Evolutionary conservation across 2,797 vertebrate genomes (phyloP), one percentile per base, ranked within the genome.

Genomic region (Microchirus variegatus): DNA sequence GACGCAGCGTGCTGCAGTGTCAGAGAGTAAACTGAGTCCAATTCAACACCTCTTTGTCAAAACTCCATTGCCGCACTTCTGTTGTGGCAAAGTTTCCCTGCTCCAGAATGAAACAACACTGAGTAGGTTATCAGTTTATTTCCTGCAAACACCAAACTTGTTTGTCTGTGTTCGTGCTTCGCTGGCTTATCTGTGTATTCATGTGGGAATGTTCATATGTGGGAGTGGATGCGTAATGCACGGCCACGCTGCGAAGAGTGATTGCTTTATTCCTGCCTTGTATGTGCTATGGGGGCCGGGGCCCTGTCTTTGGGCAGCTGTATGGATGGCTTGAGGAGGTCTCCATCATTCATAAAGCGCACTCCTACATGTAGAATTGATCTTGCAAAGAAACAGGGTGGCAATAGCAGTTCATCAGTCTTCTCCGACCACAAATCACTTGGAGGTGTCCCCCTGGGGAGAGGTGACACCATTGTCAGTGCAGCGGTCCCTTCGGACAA

Each of bases 291-390:
- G 76, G 90, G 85, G 83, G 83, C 89, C 73, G 61, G 73, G 81
- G 83, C 83, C 26, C 81, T 87, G 88, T 88, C 89, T 89, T 88
- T 87, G 86, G 89, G 90, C 88, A 91, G 90, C 88, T 90, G 82
- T 90, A 91, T 92, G 90, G 89, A 92, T 92, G 89, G 76, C 83
- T 90, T 84, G 77, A 88, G 89, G 88, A 91, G 88, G 89, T 89
- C 85, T 93, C 89, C 89, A 91, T 92, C 90, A 91, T 92, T 92
- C 91, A 93, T 91, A 91, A 89, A 90, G 86, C 78, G n/a, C 68
- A 84, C 86, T 90, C 86, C 85, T 89, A 89, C 88, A 89, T 90
- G 86, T 88, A 89, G 82, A 91, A 91, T 90, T 91, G 90, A 91
- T 92, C 90, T 91, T 40, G 85, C 85, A 90, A 89, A 92, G 91